These are phyloP conservation scores for Pyrgilauda ruficollis DNA, from an alignment of 2,113 vertebrate species.

Conservation along the genomic window DNA sequence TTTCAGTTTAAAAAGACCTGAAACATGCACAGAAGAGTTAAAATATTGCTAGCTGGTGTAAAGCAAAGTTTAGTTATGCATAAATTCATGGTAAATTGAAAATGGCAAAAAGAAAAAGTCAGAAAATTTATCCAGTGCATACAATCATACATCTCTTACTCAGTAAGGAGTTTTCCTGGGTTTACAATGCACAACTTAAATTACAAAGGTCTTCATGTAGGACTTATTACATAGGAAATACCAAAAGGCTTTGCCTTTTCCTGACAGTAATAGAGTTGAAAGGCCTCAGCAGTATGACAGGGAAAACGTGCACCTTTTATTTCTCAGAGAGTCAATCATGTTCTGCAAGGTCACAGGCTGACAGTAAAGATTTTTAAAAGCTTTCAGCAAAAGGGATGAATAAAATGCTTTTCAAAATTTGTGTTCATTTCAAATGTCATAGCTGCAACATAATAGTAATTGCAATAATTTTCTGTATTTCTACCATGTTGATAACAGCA, in stretches of 20 bases:
- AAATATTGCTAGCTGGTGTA: background rate
- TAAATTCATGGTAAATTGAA: background rate
- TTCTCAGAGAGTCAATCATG: background rate
- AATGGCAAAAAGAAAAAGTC: background rate
- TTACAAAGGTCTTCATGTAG: background rate
- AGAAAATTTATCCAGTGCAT: background rate
- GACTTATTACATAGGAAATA: background rate
- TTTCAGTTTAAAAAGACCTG: background rate
- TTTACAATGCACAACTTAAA: background rate
- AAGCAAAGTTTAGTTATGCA: background rate
- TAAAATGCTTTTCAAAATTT: conserved; percentile 4
- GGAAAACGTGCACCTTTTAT: background rate
- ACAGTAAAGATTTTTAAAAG: background rate
- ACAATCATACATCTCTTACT: background rate
- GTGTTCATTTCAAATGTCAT: background rate
- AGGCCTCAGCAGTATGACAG: background rate
- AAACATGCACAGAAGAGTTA: background rate
- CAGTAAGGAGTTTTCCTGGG: background rate
- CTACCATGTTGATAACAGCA: background rate
- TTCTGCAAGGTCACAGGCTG: background rate
- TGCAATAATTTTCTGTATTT: background rate
- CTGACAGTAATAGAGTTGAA: background rate
- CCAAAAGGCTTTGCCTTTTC: background rate
- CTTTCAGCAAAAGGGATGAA: background rate
- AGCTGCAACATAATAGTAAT: background rate